Evolutionary conservation across 2,113 vertebrate species (phyloP), one percentile per base, ranked within the genome.

Genomic region (Tetraodon nigroviridis): DNA sequence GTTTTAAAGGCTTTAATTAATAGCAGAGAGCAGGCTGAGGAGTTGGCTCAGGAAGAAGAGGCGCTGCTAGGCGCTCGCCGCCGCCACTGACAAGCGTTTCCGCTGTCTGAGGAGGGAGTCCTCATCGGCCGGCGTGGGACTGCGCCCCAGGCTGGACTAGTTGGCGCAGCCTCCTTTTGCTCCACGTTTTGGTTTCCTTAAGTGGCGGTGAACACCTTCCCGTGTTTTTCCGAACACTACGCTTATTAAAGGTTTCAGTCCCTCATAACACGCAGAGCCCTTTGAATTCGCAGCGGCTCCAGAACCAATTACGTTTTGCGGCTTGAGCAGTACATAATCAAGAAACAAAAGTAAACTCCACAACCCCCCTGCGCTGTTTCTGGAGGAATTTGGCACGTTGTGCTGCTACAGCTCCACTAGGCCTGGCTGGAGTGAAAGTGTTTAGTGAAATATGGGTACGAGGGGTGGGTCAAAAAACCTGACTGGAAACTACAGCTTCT

Each of bases 1-100:
- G 22, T 75, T 79, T 80, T 72, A 81, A 27, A 79, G 66, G 73
- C 45, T 77, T 82, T 80, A 84, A 87, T 84, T 82, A 78, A 76
- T 61, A 69, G 62, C 76, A 84, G 85, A 72, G 52, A 10, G 54
- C 71, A 67, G 73, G 76, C 75, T 58, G 73, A 42, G 44, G 63
- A 56, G 44, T 48, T 66, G 67, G 61, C 73, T 55, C 51, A 49
- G 70, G 69, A 70, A 78, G 81, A 80, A 85, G 76, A 68, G 66
- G 77, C 72, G 21, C 78, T 65, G 76, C 40, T 21, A 79, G 64
- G 61, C 64, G 41, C 81, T 76, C 32, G 63, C 24, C 29, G 81
- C 83, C 79, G 20, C 81, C 76, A 41, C 49, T 20, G 20, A 55
- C 17, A 29, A 20, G 49, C 13, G 45, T 58, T 79, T 71, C 70